Percentiles rank a stretch among this genome's conserved stretches.
phyloP scores from a whole-genome alignment of 30 jellyfish, hydroid and myxozoan species.

The Morbakka virulenta region DNA sequence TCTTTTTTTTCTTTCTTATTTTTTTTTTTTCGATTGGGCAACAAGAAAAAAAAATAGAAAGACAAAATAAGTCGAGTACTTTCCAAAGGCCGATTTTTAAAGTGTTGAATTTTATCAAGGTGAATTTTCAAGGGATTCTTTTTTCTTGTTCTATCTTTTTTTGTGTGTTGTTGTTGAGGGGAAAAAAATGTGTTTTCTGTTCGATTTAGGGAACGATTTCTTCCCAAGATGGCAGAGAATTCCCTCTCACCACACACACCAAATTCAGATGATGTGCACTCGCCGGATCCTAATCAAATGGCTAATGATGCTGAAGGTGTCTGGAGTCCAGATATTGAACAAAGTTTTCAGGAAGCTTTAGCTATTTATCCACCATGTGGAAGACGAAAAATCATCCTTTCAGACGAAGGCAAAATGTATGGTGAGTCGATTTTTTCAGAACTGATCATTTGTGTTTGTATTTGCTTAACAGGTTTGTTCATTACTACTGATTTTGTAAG shows the following conservation, averaged over 20 bases:
- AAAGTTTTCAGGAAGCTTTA: slow-evolving; percentile 92
- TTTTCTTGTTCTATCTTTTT: neutral
- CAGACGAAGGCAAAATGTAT: slow-evolving; percentile 97
- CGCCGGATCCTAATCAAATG: slow-evolving; percentile 85
- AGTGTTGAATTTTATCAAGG: neutral
- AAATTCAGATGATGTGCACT: slow-evolving; percentile 26
- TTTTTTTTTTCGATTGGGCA: neutral
- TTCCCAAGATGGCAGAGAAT: slow-evolving; percentile 75
- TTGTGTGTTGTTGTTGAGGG: neutral
- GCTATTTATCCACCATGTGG: slow-evolving; percentile 98
- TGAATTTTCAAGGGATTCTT: neutral
- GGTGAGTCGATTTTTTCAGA: slow-evolving; percentile 57
- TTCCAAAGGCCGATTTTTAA: no score
- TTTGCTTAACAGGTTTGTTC: no score
- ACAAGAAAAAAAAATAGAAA: no score
- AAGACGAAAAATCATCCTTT: slow-evolving; percentile 80
- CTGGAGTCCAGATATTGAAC: slow-evolving; percentile 96
- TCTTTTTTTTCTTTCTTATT: neutral
- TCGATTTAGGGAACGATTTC: neutral
- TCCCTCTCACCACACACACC: slow-evolving; percentile 58
- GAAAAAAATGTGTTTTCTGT: neutral
- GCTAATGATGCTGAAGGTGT: slow-evolving; percentile 98
- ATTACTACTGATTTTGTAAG: no score
- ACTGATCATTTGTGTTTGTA: no score
- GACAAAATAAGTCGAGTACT: neutral